Evolutionary conservation across 2,113 vertebrate genomes (phyloP).

Genomic region (Pterocles orientalis): DNA sequence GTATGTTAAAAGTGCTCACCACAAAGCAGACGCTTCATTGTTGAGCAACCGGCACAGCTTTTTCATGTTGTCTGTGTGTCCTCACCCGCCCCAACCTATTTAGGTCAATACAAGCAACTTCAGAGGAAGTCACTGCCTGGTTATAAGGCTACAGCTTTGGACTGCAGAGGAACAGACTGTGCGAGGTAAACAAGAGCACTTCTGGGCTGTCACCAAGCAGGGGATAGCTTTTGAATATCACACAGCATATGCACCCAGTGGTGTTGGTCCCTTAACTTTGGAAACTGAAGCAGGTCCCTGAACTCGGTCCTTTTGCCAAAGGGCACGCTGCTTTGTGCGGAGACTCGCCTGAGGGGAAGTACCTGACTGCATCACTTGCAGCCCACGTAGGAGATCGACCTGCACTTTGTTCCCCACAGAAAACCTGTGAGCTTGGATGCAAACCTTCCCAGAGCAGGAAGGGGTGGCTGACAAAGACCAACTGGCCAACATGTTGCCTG

Average conservation of each 20-base stretch:
- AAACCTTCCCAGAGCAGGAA: not conserved
- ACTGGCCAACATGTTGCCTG: rapidly evolving
- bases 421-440: not conserved
- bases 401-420: rapidly evolving
- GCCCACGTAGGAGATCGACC: rapidly evolving
- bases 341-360: not conserved
- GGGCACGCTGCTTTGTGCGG: rapidly evolving
- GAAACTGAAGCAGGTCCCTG: not conserved
- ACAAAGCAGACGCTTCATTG: conserved; percentile 68
- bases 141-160: conserved; percentile 28
- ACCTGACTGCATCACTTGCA: not conserved
- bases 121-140: conserved; percentile 59
- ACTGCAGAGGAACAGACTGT: conserved; percentile 13
- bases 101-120: conserved; percentile 66
- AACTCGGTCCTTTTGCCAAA: not conserved
- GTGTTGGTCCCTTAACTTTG: not conserved
- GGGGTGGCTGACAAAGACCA: not conserved
- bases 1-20: conserved; percentile 59
- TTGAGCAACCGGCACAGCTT: conserved; percentile 60
- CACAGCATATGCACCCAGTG: rapidly evolving
- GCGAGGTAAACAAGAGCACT: not conserved
- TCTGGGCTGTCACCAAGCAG: not conserved
- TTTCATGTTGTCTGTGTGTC: conserved; percentile 62
- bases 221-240: not conserved
- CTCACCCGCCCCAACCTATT: conserved; percentile 65